Conservation (phyloP, 2,797 vertebrate species). For the Galago senegalensis region DNA sequence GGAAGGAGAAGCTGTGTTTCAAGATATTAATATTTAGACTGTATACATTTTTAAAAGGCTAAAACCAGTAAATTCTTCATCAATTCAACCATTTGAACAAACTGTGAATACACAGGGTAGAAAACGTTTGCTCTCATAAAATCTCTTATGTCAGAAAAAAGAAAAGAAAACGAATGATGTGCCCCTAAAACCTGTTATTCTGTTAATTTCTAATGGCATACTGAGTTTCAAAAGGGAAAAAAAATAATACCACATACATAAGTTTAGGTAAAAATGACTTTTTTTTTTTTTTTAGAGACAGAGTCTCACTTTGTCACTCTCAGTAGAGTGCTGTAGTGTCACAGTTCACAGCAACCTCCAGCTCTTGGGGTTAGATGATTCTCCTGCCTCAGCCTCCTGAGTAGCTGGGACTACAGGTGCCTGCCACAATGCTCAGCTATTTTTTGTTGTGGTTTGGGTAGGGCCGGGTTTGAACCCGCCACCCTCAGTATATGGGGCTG, state of each 20-base stretch:
- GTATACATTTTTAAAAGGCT: background rate
- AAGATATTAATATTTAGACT: conserved; percentile 9
- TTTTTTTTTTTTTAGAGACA: background rate
- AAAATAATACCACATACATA: background rate
- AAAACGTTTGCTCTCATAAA: background rate
- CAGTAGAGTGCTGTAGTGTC: no score
- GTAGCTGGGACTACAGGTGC: no score
- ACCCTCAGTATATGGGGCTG: no score
- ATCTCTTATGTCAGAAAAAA: background rate
- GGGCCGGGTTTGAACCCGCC: no score
- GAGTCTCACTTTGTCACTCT: no score
- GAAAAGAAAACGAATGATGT: background rate
- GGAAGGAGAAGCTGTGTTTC: conserved; percentile 26
- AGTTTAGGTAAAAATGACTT: background rate
- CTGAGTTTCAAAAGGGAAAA: background rate
- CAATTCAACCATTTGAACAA: background rate
- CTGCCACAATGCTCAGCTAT: no score
- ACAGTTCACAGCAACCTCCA: no score
- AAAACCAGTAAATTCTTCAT: conserved; percentile 18
- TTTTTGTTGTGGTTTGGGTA: no score
- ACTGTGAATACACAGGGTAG: background rate
- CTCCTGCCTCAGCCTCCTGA: no score
- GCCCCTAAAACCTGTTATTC: background rate
- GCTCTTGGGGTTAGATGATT: no score
- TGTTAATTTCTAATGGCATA: background rate